Percentiles rank a stretch among this genome's conserved stretches.
These are phyloP conservation scores for Cladopsammia gracilis DNA, from an alignment of 64 coral and sea anemone genomes.

Conservation along the genomic window DNA sequence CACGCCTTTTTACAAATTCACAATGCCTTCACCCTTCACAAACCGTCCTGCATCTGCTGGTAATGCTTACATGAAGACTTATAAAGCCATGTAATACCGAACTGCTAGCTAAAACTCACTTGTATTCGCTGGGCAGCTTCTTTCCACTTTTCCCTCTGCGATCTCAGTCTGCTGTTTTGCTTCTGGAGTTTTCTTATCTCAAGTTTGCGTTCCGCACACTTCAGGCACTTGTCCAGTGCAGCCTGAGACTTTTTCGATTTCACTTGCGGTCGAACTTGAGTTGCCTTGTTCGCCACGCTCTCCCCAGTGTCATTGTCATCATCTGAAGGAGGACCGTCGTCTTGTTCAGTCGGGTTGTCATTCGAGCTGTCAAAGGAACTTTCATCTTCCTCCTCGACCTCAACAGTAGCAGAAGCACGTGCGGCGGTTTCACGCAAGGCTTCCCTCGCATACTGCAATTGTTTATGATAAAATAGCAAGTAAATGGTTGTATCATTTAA, in stretches of 20 bases:
- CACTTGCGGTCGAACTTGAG: not conserved
- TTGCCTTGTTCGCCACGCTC: not conserved
- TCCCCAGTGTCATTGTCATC: not conserved
- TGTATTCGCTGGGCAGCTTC: constrained; percentile 26
- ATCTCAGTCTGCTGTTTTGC: constrained; percentile 18
- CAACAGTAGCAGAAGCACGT: not conserved
- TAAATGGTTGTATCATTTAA: not conserved
- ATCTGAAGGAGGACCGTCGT: not conserved
- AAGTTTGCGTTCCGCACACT: too few relatives aligned
- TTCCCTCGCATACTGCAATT: constrained; percentile 46
- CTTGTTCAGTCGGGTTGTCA: not conserved
- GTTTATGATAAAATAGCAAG: constrained; percentile 18
- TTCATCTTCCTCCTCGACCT: not conserved
- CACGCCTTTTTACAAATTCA: too few relatives aligned
- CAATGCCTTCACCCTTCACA: too few relatives aligned
- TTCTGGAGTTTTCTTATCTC: constrained; percentile 6
- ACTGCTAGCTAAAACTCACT: not conserved
- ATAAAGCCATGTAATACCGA: not conserved
- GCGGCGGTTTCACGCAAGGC: not conserved
- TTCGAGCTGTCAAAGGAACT: constrained; percentile 33
- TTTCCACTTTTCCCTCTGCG: constrained; percentile 56
- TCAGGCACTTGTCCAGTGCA: too few relatives aligned
- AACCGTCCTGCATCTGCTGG: too few relatives aligned
- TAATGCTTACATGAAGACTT: too few relatives aligned
- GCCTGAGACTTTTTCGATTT: not conserved